Base-by-base conservation (phyloP, 1,140 invertebrate species). In the Holotrichia oblita region DNA sequence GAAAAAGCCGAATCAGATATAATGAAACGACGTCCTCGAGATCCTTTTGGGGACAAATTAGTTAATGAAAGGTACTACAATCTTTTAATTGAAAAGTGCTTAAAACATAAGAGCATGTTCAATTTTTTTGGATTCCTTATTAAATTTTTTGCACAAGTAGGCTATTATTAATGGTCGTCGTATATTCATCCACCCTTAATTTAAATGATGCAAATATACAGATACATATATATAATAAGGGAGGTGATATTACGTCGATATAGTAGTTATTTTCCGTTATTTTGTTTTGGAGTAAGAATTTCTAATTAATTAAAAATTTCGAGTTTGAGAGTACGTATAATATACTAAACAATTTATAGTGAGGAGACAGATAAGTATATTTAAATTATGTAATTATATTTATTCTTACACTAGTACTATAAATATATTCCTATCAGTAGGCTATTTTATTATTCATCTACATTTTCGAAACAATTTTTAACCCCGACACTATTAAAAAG, bases 1-100 rank as follows among this genome's bases (percentile, higher is more conserved):
- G 98, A 99, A 91, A 92, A 94, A 88, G 95, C 98, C 77, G 98
- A 99, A 89, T 95, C 96, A 82, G 98, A 99, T 90, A 99, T 99
- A 88, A 99, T 99, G 98, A 99, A 99, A 92, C 93, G 98, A 83
- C 93, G 93, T 84, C 98, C 98, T 83, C 93, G 98, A 89, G 95
- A 99, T 90, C 97, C 98, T 78, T 91, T 93, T 85, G 92, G 92
- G 83, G 98, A 99, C 91, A 99, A 99, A 91, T 94, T 99, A 88
- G 97, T 99, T 83, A 99, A 98, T 88, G 95, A 98, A 91, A 96
- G 96, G 94, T 95, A 85, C 83, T 74, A 74, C 14, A 78, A 81
- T 34, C 27, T 34, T 34, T 64, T 27, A 69, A 76, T 72, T 69
- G 24, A 77, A 73, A 77, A 34, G 77, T 59, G 40, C 74, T 76